Conservation (phyloP, 2,888 invertebrate genomes). For the Neoaliturus tenellus region DNA sequence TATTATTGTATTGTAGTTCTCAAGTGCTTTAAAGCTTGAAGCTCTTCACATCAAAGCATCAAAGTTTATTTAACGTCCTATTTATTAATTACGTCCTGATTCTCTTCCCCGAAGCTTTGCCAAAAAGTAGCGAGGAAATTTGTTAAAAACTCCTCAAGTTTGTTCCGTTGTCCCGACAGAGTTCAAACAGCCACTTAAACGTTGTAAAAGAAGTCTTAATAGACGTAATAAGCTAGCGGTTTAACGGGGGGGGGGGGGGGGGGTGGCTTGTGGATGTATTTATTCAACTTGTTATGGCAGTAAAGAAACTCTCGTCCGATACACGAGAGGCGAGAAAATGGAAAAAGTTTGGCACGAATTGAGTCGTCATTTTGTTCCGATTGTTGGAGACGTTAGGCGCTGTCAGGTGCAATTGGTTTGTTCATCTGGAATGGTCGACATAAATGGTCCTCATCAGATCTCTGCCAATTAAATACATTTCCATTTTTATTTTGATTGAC, state of each 20-base stretch:
- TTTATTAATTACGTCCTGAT: too few relatives aligned
- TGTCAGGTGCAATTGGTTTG: too few relatives aligned
- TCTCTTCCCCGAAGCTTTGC: too few relatives aligned
- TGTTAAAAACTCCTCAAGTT: not conserved
- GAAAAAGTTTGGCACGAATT: not conserved
- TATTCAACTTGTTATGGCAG: slow-evolving; percentile 8
- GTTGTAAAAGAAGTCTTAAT: slow-evolving; percentile 32
- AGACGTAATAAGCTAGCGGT: not conserved
- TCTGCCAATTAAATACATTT: too few relatives aligned
- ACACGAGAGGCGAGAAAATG: not conserved
- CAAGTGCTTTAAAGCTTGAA: too few relatives aligned
- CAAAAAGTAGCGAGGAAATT: not conserved
- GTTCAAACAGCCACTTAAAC: slow-evolving; percentile 16
- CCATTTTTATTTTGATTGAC: too few relatives aligned
- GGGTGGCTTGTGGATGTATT: too few relatives aligned
- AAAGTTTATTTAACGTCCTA: too few relatives aligned
- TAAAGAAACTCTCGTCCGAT: not conserved
- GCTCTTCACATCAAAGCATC: too few relatives aligned
- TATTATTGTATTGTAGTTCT: too few relatives aligned
- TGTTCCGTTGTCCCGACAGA: not conserved
- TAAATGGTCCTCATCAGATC: too few relatives aligned
- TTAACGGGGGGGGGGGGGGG: not conserved
- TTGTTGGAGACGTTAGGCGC: not conserved
- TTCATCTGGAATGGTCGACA: too few relatives aligned
- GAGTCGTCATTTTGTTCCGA: not conserved